Evolutionary conservation across 2,113 vertebrate species (phyloP), one percentile per base, ranked within the genome.

Genomic region (Sinocyclocheilus anshuiensis): DNA sequence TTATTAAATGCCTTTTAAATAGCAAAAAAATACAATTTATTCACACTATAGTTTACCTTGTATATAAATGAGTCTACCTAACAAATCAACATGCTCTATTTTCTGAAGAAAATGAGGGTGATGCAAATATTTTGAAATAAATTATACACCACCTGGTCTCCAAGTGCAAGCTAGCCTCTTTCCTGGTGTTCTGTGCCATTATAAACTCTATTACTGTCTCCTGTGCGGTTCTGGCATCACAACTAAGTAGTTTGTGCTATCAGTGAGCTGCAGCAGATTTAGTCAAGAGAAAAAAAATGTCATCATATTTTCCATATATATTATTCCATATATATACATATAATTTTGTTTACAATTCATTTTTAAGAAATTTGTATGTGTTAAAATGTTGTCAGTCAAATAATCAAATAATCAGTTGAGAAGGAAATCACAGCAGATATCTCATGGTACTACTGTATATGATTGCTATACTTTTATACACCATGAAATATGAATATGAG

Each of bases 161-260:
- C 29, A 24, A 76, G 81, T 57, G 45, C 63, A 84, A 10, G 6
- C 16, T 50, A 74, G 55, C 29, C 65, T 63, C 29, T 63, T 79
- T 86, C 71, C 26, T 55, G 59, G 42, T 12, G 13, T 83, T 74
- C 36, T n/a, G 16, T 69, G 69, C 81, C 71, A 36, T 77, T 39
- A 71, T 22, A 74, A 88, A 61, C 79, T 57, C 80, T 55, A 76
- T 83, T 81, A 77, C 86, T 33, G 59, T 77, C 61, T 53, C 24
- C 65, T 82, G 39, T 86, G 69, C 53, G 69, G 78, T 82, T 82
- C 71, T 72, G 80, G 69, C 53, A 81, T 85, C 55, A 80, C 67
- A 84, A 77, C 65, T 61, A 81, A 86, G 85, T 63, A 86, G 65
- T 81, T 53, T 72, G 63, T 61, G 65, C 71, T 82, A 86, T 86